A percentile compares a stretch with the other conserved stretches of the same genome.
phyloP scores from a whole-genome alignment of 2,888 invertebrate species.

The Parnassius orleans region DNA sequence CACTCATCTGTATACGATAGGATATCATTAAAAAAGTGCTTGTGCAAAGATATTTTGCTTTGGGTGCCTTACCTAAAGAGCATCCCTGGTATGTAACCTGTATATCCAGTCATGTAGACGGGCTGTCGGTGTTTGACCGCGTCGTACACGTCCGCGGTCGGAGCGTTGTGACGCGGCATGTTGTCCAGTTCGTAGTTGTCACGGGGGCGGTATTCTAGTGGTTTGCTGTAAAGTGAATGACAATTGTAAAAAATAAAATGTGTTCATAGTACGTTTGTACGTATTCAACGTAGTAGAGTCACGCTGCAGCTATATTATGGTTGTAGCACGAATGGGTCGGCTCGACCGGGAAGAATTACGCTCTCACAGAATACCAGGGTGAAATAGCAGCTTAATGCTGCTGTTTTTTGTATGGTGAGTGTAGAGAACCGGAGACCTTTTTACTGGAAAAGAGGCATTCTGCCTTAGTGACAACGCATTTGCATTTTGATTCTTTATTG shows the following conservation, averaged over 20 bases:
- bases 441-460: no score
- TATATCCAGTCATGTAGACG: slow-evolving; percentile 85
- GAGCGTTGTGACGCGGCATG: slow-evolving; percentile 50
- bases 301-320: no score
- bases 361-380: no score
- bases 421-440: no score
- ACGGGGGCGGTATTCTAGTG: slow-evolving; percentile 78
- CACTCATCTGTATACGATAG: neutral
- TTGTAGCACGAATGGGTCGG: no score
- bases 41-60: neutral
- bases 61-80: slow-evolving; percentile 71
- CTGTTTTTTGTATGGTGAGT: no score
- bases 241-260: neutral
- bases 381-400: no score
- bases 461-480: no score
- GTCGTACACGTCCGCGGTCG: slow-evolving; percentile 69
- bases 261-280: no score
- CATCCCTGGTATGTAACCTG: slow-evolving; percentile 87
- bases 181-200: slow-evolving; percentile 71
- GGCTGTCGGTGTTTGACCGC: slow-evolving; percentile 65
- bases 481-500: no score
- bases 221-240: slow-evolving; percentile 59
- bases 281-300: no score
- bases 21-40: neutral
- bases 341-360: no score